A percentile compares a stretch with the other conserved stretches of the same genome.
phyloP scores from a whole-genome alignment of 1,140 invertebrate species.

The Paraescarpia echinospica region DNA sequence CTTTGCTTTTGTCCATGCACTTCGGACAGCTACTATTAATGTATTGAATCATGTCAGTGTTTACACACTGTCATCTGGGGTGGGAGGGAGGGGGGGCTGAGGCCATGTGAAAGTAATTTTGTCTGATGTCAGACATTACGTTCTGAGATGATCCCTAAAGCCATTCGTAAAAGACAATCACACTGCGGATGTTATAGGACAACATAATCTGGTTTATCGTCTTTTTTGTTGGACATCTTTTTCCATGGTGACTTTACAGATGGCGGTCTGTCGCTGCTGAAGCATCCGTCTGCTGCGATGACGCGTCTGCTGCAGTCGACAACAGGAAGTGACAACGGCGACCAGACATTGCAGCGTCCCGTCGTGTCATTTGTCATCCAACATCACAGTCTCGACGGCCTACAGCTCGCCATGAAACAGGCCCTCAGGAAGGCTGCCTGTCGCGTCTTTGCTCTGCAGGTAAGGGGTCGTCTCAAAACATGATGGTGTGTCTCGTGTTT shows the following conservation, averaged over 20 bases:
- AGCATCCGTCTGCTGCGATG: constrained; percentile 79
- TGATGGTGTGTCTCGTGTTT: neutral
- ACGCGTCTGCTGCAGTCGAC: constrained; percentile 32
- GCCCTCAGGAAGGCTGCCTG: constrained; percentile 81
- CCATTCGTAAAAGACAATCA: too few species aligned
- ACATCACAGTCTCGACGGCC: constrained; percentile 77
- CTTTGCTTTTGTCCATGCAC: too few species aligned
- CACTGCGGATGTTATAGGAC: too few species aligned
- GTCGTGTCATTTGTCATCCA: constrained; percentile 84
- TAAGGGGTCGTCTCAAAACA: constrained; percentile 33
- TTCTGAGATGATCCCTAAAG: too few species aligned
- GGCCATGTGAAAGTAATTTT: too few species aligned
- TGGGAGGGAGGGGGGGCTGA: too few species aligned
- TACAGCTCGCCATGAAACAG: constrained; percentile 81
- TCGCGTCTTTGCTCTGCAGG: constrained; percentile 82
- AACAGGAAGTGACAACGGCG: neutral
- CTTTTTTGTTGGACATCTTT: too few species aligned
- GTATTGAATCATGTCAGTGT: too few species aligned
- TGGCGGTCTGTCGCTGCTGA: constrained; percentile 75
- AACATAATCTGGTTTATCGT: too few species aligned
- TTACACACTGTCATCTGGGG: too few species aligned
- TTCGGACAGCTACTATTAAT: too few species aligned
- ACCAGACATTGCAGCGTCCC: constrained; percentile 45
- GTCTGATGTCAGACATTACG: too few species aligned
- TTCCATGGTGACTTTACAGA: constrained; percentile 62